Percentiles rank a stretch among this genome's conserved stretches.
phyloP scores from a whole-genome alignment of 2,797 vertebrate genomes.

The Sebastolobus alascanus region DNA sequence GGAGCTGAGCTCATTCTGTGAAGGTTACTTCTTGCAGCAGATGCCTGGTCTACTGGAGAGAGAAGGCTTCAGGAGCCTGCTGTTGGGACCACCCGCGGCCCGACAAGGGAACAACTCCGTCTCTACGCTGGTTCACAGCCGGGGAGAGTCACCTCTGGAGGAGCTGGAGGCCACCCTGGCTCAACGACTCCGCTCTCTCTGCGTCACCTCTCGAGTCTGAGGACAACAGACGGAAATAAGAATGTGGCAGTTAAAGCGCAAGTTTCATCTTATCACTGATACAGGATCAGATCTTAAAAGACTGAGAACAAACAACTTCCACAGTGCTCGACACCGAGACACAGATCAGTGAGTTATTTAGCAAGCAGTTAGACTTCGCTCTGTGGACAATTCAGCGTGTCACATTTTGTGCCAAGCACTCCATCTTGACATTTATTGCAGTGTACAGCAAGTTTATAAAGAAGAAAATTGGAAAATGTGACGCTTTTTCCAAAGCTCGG shows the following conservation, averaged over 20 bases:
- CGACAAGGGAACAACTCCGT: slow-evolving; percentile 85
- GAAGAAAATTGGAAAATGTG: slow-evolving; percentile 22
- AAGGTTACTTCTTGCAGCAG: slow-evolving; percentile 96
- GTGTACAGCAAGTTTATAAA: slow-evolving; percentile 22
- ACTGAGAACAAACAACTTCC: slow-evolving; percentile 18
- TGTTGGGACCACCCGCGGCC: slow-evolving; percentile 86
- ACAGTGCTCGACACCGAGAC: slow-evolving; percentile 16
- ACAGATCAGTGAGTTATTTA: slow-evolving; percentile 17
- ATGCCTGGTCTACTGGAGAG: slow-evolving; percentile 93
- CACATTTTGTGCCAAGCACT: slow-evolving; percentile 17
- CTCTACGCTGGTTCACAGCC: slow-evolving; percentile 62
- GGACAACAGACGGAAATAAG: slow-evolving; percentile 13
- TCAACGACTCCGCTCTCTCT: slow-evolving; percentile 90
- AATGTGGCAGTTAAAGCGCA: slow-evolving; percentile 10
- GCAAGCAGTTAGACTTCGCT: slow-evolving; percentile 22
- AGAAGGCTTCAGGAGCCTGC: slow-evolving; percentile 90
- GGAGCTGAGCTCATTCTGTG: slow-evolving; percentile 91
- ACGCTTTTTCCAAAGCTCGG: slow-evolving; percentile 53
- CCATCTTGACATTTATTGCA: slow-evolving; percentile 13
- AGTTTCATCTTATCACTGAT: slow-evolving; percentile 24
- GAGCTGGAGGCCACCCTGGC: slow-evolving; percentile 92
- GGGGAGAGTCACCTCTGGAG: slow-evolving; percentile 88
- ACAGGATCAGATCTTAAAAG: slow-evolving; percentile 33
- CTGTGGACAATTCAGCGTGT: slow-evolving; percentile 39
- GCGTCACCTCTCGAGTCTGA: slow-evolving; percentile 93